Evolutionary conservation across 2,888 invertebrate genomes (phyloP), one percentile per base, ranked within the genome.

Genomic region (Anarsia innoxiella): DNA sequence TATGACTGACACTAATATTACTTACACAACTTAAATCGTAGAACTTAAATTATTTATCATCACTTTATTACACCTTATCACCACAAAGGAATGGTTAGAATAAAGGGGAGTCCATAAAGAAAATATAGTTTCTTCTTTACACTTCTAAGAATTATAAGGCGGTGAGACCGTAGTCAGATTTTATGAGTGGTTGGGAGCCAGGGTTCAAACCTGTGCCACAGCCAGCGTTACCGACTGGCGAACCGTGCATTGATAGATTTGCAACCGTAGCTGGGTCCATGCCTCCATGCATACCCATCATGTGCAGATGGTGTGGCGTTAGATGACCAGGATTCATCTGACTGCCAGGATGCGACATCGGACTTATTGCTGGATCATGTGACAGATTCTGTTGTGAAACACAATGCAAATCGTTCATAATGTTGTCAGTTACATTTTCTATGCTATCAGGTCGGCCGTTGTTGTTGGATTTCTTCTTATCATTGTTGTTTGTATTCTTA

Each of bases 91-190:
- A 84, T 84, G 83, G 77, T 83, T 73, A 64, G 71, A 74, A 70
- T 63, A 61, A 54, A 67, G n/a, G n/a, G n/a, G 49, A 59, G 69
- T 79, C 67, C 64, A 66, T 74, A 72, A 66, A 70, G 71, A 82
- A 83, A 78, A 79, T 79, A 82, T 74, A 75, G 63, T 59, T 65
- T 73, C 54, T 69, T 69, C 63, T 77, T 70, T 76, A 79, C 63
- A 77, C 60, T 59, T 71, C 66, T 75, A 72, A 66, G 58, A 77
- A 83, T 84, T 84, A 84, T 84, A 84, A 84, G 82, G 93, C 90
- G 69, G 94, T 95, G 60, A 95, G 88, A 72, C 93, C 95, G 69
- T 95, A 95, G 82, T 95, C 94, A 54, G 93, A 93, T 80, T 94
- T 94, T 61, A 93, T 93, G 61, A 90, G 86, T 45, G 89, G 83